A percentile compares a stretch with the other conserved stretches of the same genome.
These are phyloP conservation scores for Crotalus horridus DNA, from an alignment of 2,113 vertebrate species.

Conservation along the genomic window DNA sequence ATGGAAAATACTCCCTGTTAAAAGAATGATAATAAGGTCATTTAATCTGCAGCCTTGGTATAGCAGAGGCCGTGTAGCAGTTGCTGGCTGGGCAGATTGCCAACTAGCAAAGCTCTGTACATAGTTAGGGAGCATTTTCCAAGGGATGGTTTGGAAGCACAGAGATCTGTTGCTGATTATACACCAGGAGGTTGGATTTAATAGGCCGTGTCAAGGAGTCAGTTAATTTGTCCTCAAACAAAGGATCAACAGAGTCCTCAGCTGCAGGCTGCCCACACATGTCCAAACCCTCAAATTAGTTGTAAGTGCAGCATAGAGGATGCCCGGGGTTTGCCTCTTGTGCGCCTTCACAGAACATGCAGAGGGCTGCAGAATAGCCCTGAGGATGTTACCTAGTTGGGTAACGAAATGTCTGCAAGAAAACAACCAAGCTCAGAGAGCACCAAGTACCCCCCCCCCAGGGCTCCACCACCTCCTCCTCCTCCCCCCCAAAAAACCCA, in stretches of 20 bases:
- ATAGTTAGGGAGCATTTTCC: neutral
- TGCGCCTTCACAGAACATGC: neutral
- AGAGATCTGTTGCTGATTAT: neutral
- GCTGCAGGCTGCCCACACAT: constrained; percentile 44
- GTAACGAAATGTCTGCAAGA: no score
- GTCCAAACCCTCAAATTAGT: constrained; percentile 34
- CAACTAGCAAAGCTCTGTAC: neutral
- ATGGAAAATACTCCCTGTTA: neutral
- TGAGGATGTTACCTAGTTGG: neutral
- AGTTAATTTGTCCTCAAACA: constrained; percentile 35
- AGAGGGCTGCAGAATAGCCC: neutral
- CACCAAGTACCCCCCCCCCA: no score
- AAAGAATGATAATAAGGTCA: neutral
- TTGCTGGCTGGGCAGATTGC: neutral
- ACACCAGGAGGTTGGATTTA: neutral
- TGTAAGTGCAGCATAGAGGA: neutral
- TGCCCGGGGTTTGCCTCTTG: neutral
- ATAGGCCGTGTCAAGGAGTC: constrained; percentile 11
- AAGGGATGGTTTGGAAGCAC: neutral
- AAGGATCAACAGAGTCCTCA: constrained; percentile 22
- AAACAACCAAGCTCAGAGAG: no score
- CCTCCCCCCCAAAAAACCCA: no score
- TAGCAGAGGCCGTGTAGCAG: no score
- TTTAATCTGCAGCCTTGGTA: neutral
- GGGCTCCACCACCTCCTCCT: no score